A percentile compares a stretch with the other conserved stretches of the same genome.
These are phyloP conservation scores for Ophraella communa DNA, from an alignment of 2,888 invertebrate species.

Conservation along the genomic window DNA sequence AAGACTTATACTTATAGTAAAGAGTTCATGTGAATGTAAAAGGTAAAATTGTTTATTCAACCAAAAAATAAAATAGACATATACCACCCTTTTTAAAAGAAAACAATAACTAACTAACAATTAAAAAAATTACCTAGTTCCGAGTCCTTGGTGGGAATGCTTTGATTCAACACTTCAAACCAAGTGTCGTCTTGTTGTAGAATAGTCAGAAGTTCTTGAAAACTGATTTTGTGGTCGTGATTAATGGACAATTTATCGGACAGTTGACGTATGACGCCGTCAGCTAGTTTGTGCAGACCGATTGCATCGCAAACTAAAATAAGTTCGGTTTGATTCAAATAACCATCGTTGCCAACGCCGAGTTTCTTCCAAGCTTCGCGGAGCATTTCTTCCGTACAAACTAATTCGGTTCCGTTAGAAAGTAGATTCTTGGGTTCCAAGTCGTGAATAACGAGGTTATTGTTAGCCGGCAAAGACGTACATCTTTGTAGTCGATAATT, in stretches of 20 bases:
- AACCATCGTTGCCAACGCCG: slow-evolving; percentile 68
- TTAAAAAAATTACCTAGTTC: not conserved
- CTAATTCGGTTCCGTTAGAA: slow-evolving; percentile 48
- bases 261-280: slow-evolving; percentile 69
- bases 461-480: slow-evolving; percentile 63
- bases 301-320: slow-evolving; percentile 71
- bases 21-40: no score
- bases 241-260: slow-evolving; percentile 71
- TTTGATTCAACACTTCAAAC: slow-evolving; percentile 52
- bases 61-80: no score
- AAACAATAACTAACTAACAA: no score
- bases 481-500: slow-evolving; percentile 64
- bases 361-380: slow-evolving; percentile 69
- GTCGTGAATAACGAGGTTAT: slow-evolving; percentile 47
- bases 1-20: no score
- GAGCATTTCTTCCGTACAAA: slow-evolving; percentile 67
- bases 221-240: slow-evolving; percentile 69
- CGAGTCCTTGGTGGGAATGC: slow-evolving; percentile 23
- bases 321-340: slow-evolving; percentile 69
- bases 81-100: no score
- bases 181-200: slow-evolving; percentile 65
- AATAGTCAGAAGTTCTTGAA: slow-evolving; percentile 69
- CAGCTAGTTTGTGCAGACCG: slow-evolving; percentile 70
- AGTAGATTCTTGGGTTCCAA: slow-evolving; percentile 53
- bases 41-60: no score